These are phyloP conservation scores for Yponomeuta malinellus DNA, from an alignment of 2,888 invertebrate genomes.

Conservation along the genomic window DNA sequence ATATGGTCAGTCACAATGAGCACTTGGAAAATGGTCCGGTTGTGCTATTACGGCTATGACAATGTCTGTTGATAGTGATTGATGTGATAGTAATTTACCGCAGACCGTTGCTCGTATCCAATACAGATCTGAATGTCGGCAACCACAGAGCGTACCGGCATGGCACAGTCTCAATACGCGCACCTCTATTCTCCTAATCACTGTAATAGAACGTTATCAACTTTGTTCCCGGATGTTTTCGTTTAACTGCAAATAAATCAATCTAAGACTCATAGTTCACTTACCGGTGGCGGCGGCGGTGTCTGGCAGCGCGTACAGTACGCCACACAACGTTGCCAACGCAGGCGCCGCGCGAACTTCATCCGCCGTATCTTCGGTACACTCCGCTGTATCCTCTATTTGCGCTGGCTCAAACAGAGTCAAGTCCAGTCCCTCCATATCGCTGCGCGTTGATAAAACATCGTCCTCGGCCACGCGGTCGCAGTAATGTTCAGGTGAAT, in stretches of 20 bases:
- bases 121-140: slow-evolving; percentile 54
- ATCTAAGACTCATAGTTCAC: slow-evolving; percentile 29
- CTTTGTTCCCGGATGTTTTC: slow-evolving; percentile 40
- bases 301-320: slow-evolving; percentile 55
- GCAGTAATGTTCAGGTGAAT: slow-evolving; percentile 66
- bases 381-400: slow-evolving; percentile 40
- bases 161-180: slow-evolving; percentile 25
- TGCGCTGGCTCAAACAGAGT: slow-evolving; percentile 79
- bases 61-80: slow-evolving; percentile 55
- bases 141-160: slow-evolving; percentile 40
- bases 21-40: background rate
- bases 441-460: slow-evolving; percentile 65
- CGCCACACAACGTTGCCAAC: slow-evolving; percentile 53
- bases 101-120: slow-evolving; percentile 69
- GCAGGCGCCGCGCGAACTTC: slow-evolving; percentile 31
- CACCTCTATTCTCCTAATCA: slow-evolving; percentile 48
- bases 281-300: slow-evolving; percentile 51
- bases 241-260: slow-evolving; percentile 40
- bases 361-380: slow-evolving; percentile 29
- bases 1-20: background rate
- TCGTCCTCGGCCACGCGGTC: slow-evolving; percentile 58
- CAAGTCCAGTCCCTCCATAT: slow-evolving; percentile 81
- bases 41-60: slow-evolving; percentile 51
- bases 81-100: slow-evolving; percentile 64
- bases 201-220: slow-evolving; percentile 50